Evolutionary conservation across 2,888 invertebrate genomes (phyloP), one percentile per base, ranked within the genome.

Genomic region (Diaphora mendica): DNA sequence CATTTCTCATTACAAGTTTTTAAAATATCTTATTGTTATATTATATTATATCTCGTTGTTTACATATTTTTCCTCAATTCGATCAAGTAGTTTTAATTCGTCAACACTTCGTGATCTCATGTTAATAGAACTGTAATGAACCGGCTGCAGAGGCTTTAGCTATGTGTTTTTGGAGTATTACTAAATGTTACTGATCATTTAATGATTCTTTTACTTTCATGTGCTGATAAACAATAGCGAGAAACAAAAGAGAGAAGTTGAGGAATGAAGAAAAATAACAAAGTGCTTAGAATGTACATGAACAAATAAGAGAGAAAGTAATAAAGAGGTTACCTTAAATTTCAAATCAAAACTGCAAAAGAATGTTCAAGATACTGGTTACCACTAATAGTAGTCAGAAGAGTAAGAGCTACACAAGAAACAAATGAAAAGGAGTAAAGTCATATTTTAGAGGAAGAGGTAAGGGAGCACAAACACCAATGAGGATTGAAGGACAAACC

Each of bases 401-500:
- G 87, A 86, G 84, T 74, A 85, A 88, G 85, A 86, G 82, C 85
- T 85, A 86, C 87, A 88, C 84, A 87, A 87, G 84, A 86, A 90
- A 85, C 90, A 85, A 86, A 77, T 85, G 88, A 88, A 87, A 79
- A 81, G 87, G 82, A 86, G 82, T 83, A 83, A 87, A 85, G 44
- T 89, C 84, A 86, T 89, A 90, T 89, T 87, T 84, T 82, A 89
- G 88, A 92, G 91, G 91, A 91, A 93, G 88, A 90, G 92, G 93
- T 90, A 90, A 86, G 92, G 95, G 93, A 91, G 86, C 90, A 95
- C 95, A 94, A 95, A 95, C 95, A 95, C 90, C 95, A 95, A 95
- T 91, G 92, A 93, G 93, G 94, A 94, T 89, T 87, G 89, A 91
- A 91, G 95, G 95, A 96, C 96, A 95, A 96, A 96, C 96, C 96